Evolutionary conservation across 1,140 invertebrate species (phyloP), one percentile per base, ranked within the genome.

Genomic region (Zaprionus kolodkinae): DNA sequence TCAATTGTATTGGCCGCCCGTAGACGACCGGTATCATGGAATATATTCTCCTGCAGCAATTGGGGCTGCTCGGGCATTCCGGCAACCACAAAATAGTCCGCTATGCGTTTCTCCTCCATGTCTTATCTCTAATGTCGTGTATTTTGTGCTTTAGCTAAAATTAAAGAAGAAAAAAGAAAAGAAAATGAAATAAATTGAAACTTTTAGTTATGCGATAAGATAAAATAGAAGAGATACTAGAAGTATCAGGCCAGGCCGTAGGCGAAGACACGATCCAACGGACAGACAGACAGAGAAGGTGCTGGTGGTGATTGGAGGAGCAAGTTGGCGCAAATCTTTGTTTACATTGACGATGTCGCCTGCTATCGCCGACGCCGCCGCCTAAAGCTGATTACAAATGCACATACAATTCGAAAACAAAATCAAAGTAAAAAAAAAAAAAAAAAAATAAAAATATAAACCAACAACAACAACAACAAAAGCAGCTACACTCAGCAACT

Each of bases 1-100:
- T 92, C 92, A 78, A 96, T 96, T 62, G 95, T 93, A 79, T 93
- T 94, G 43, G 94, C 94, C 27, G 94, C 95, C 89, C 97, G 97
- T 4, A 98, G 94, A 80, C 96, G 95, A 10, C 96, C 95, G 88
- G 96, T 95, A 93, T 98, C 96, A 77, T 95, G 94, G 91, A 95
- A 94, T 94, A 95, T 95, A 72, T 95, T 95, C 90, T 98, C 97
- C 88, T 97, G 96, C 25, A 98, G 92, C 91, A 96, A 94, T 93
- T 97, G 94, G 56, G 95, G 94, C 91, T 97, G 95, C 36, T 96
- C 96, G 10, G 97, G 96, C 87, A 99, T 94, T 15, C 99, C 99
- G 91, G 98, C 98, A 43, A 99, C 96, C 68, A 99, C 98, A 95
- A 99, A 99, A 93, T 99, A 99, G 93, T 99, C 96, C 17, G 96